A percentile compares a stretch with the other conserved stretches of the same genome.
Conservation (phyloP, 2,888 invertebrate genomes). For the Ormyrus nitidulus region DNA sequence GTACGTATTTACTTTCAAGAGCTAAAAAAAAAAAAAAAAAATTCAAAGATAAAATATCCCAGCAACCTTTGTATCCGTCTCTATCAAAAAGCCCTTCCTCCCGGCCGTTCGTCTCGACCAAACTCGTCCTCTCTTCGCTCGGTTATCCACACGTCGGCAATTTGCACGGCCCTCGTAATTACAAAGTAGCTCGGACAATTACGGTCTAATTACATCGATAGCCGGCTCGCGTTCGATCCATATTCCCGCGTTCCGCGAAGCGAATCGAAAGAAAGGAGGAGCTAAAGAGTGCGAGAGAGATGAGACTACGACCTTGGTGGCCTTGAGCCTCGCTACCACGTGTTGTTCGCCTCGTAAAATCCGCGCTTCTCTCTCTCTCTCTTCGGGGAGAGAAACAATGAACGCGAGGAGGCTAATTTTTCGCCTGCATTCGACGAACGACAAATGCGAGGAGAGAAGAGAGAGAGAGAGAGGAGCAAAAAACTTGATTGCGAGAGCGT, state of each 20-base stretch:
- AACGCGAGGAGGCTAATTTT: not conserved
- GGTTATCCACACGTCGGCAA: not conserved
- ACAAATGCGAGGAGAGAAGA: not conserved
- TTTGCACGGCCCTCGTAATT: not conserved
- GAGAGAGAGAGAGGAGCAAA: slow-evolving; percentile 1
- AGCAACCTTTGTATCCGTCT: no score
- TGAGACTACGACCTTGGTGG: slow-evolving; percentile 62
- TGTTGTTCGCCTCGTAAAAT: slow-evolving; percentile 23
- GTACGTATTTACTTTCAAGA: not conserved
- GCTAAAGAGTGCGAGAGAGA: slow-evolving; percentile 7
- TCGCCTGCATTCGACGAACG: slow-evolving; percentile 6
- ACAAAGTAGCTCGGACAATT: no score
- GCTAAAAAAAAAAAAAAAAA: not conserved
- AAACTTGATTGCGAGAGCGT: slow-evolving; percentile 18
- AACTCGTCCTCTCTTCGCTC: not conserved
- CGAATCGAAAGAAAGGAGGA: not conserved
- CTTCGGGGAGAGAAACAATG: not conserved
- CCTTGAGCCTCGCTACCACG: slow-evolving; percentile 56
- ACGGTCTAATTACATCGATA: slow-evolving; percentile 13
- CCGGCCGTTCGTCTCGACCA: not conserved
- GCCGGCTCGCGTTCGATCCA: not conserved
- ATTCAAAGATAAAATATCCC: not conserved
- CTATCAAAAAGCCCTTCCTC: no score
- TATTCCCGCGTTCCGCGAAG: not conserved
- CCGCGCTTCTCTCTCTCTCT: not conserved